Evolutionary conservation across 1,140 invertebrate species (phyloP), one percentile per base, ranked within the genome.

Genomic region (Carcinoscorpius rotundicauda): DNA sequence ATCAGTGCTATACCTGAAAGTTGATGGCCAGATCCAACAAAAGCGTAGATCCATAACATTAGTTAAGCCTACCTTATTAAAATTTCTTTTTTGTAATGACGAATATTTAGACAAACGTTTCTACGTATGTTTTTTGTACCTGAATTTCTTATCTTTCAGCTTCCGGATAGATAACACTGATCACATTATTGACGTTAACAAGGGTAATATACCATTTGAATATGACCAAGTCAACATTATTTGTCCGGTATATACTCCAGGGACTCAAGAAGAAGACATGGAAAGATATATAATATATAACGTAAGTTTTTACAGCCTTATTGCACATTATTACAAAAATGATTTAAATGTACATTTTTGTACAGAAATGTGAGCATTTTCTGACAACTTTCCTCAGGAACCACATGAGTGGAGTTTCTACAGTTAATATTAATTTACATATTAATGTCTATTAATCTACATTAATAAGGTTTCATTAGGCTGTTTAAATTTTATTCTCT

Each of bases 101-200:
- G 29, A 29, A 29, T 29, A 29, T 29, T 29, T 29, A 29, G 29
- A 29, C 29, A 29, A 29, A 29, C 0, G 29, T 55, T 55, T 55
- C 6, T 8, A 55, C 53, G 53, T 55, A 55, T 55, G 49, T 57
- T 5, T 56, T 62, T 60, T 58, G 10, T 69, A 10, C 51, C 57
- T 60, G n/a, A 61, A 29, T 66, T 68, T 63, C 68, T 72, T 70
- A 63, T 78, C 71, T 85, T 85, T 73, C 80, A 95, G 93, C 85
- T 96, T 96, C 81, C 86, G 92, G 76, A 95, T 96, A 84, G 92
- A 96, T 83, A 96, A 96, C 78, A 96, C 92, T 51, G 93, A 96
- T 79, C 92, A 96, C 78, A 93, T 96, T 76, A 94, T 95, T 76
- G 92, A 95, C 78, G 88, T 96, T 68, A 96, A 96, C 81, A 90